These are phyloP conservation scores for Lethrus apterus DNA, from an alignment of 1,140 invertebrate genomes.

Conservation along the genomic window DNA sequence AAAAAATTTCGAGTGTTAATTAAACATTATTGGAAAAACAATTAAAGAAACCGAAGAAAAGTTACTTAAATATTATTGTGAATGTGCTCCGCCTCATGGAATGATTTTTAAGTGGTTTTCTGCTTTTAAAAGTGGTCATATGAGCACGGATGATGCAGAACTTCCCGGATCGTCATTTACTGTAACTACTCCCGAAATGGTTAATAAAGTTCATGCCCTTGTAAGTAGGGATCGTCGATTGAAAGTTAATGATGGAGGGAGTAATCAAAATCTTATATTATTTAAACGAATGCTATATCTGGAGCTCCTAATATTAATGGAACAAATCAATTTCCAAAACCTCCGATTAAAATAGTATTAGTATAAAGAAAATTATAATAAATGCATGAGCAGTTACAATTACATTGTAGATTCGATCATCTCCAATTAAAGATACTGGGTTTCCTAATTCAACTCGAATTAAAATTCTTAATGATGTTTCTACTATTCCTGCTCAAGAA, in stretches of 20 bases:
- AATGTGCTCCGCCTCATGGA: no score
- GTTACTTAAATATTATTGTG: no score
- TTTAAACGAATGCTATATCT: constrained; percentile 74
- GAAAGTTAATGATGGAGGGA: constrained; percentile 54
- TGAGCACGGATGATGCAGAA: no score
- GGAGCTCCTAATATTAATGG: constrained; percentile 62
- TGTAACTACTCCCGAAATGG: no score
- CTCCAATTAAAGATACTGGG: constrained; percentile 51
- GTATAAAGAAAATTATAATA: constrained; percentile 74
- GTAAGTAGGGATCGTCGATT: no score
- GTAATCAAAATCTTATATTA: constrained; percentile 70
- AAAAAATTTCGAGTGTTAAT: no score
- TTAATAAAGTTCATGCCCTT: no score
- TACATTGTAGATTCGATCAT: constrained; percentile 65
- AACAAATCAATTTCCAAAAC: constrained; percentile 71
- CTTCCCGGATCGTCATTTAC: no score
- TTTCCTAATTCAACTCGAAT: constrained; percentile 61
- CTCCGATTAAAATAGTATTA: constrained; percentile 69
- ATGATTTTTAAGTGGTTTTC: no score
- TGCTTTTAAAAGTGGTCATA: no score
- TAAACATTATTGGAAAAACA: no score
- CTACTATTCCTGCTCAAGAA: constrained; percentile 56
- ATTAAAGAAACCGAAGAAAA: no score
- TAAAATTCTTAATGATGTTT: constrained; percentile 53
- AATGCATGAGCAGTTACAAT: constrained; percentile 67